Conservation (phyloP, 2,888 invertebrate genomes). For the Pyrrhosoma nymphula region DNA sequence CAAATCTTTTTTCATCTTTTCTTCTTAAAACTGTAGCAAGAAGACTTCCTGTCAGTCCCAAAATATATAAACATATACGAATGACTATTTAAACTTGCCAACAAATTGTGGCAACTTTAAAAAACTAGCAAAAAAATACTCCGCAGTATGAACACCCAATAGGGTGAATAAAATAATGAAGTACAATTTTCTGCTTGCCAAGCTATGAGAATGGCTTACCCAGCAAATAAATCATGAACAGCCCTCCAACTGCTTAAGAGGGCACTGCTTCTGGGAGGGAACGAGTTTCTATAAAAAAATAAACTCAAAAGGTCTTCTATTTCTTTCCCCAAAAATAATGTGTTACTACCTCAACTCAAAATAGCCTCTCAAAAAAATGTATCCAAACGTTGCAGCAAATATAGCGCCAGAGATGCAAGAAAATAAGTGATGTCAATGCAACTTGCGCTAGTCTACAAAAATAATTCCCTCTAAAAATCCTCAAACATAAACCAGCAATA, state of each 20-base stretch:
- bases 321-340: not conserved
- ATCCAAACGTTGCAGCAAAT: conserved; percentile 17
- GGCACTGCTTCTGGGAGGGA: not conserved
- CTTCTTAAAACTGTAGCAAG: not conserved
- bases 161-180: conserved; percentile 33
- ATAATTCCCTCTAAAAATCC: not conserved
- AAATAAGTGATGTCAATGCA: conserved; percentile 5
- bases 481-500: conserved; percentile 36
- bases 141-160: conserved; percentile 25
- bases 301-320: not conserved
- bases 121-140: conserved; percentile 62
- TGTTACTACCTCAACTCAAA: conserved; percentile 8
- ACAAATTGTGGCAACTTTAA: not conserved
- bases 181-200: conserved; percentile 55
- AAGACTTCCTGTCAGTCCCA: conserved; percentile 44
- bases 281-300: conserved; percentile 13
- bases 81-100: conserved; percentile 20
- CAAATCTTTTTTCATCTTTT: conserved; percentile 11
- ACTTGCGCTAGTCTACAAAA: conserved; percentile 7
- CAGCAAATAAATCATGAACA: conserved; percentile 41
- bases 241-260: not conserved
- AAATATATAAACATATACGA: conserved; percentile 11
- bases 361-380: conserved; percentile 29
- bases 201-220: conserved; percentile 54
- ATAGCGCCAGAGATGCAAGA: not conserved